A percentile compares a stretch with the other conserved stretches of the same genome.
phyloP scores from a whole-genome alignment of 2,113 vertebrate genomes.

The Oriolus oriolus region DNA sequence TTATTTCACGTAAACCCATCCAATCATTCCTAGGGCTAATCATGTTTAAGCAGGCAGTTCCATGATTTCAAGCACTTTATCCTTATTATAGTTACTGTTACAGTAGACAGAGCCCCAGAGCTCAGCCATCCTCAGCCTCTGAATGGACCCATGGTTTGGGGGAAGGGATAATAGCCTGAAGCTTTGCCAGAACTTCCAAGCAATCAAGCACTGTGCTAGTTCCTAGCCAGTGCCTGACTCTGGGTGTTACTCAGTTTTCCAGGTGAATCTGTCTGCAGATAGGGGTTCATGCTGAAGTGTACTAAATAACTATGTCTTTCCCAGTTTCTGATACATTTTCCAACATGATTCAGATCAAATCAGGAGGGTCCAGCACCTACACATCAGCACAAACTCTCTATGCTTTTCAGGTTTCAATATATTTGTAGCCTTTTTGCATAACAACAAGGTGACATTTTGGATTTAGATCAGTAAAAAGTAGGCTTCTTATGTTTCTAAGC shows the following conservation, averaged over 20 bases:
- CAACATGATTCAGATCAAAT: neutral
- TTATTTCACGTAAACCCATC: neutral
- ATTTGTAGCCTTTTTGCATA: neutral
- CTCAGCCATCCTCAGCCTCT: neutral
- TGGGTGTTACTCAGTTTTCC: neutral
- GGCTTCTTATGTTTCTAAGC: neutral
- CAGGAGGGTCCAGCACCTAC: neutral
- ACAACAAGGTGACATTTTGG: neutral
- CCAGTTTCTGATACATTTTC: neutral
- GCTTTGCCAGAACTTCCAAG: neutral
- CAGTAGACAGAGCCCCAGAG: neutral
- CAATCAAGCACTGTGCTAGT: neutral
- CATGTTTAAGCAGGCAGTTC: neutral
- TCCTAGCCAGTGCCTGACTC: neutral
- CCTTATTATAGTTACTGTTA: neutral
- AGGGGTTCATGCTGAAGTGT: neutral
- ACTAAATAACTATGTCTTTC: neutral
- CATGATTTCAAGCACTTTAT: neutral
- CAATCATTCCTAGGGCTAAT: neutral
- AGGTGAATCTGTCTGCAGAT: neutral
- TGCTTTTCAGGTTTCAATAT: neutral
- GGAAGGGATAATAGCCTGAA: neutral
- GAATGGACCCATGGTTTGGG: neutral
- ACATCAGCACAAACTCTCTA: neutral
- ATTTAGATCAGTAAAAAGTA: neutral